Evolutionary conservation across 2,113 vertebrate genomes (phyloP), one percentile per base, ranked within the genome.

Genomic region (Talpa occidentalis): DNA sequence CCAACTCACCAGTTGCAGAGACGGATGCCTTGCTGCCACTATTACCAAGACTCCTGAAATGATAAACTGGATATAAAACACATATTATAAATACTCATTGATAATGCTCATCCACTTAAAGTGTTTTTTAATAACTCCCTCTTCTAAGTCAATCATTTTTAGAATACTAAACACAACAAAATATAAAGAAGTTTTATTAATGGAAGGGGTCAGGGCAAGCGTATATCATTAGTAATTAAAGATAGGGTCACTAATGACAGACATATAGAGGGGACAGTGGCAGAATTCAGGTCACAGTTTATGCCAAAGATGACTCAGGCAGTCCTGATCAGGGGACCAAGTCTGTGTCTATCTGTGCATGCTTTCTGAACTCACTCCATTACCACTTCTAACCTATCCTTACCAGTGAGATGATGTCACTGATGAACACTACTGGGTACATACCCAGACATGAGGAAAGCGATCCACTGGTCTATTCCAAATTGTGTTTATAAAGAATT

Each of bases 21-120:
- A 47, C 22, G 49, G 76, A 40, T 37, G 0, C 40, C 2, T 73
- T 94, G 87, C 19, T 92, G 28, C 2, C 88, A 4, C 88, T 95
- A 97, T 79, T 81, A 93, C 72, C 40, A 49, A 28, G 30, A 52
- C 30, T 96, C 97, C 97, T 95, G 95, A 32, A 77, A 84, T 0
- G 87, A 97, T 69, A 96, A 90, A 96, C 97, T 97, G 88, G 67
- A 91, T 73, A 97, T 85, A 95, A 95, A 93, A 88, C 56, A 96
- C 15, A 82, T 64, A 96, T 83, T 82, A 78, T 95, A 88, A 97
- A 88, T 87, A 94, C n/a, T 96, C 49, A 94, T 52, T 91, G 80
- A 93, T 64, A 90, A 77, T 80, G 60, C 67, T 77, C 70, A 62
- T 17, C 30, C 90, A 81, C 37, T 91, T 92, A 91, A 76, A 89